Evolutionary conservation across 2,113 vertebrate species (phyloP).

Genomic region (Siphamia tubifer): DNA sequence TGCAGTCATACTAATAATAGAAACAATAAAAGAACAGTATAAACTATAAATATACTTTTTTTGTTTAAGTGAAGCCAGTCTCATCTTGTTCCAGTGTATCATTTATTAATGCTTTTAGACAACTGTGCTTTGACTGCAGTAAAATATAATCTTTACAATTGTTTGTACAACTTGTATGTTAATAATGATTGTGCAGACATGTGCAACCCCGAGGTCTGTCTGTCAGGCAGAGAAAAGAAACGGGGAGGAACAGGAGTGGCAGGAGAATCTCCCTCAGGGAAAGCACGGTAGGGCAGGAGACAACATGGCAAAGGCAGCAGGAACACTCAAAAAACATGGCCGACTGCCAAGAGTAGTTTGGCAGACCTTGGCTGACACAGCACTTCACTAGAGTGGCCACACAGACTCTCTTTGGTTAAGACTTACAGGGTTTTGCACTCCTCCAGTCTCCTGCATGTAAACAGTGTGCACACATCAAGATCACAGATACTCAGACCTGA

Average conservation of each 20-base stretch:
- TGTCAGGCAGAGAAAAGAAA: constrained; percentile 39
- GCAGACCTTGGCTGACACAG: constrained; percentile 58
- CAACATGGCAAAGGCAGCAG: constrained; percentile 59
- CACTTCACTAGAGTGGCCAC: constrained; percentile 48
- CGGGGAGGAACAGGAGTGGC: neutral
- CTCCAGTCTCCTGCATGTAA: constrained; percentile 24
- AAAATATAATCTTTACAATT: neutral
- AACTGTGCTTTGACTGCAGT: neutral
- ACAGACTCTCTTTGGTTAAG: constrained; percentile 44
- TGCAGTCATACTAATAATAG: too few species aligned
- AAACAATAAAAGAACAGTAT: too few species aligned
- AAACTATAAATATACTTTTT: too few species aligned
- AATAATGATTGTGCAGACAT: constrained; percentile 44
- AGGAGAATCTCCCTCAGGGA: constrained; percentile 49
- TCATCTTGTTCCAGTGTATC: too few species aligned
- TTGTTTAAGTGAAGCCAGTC: too few species aligned
- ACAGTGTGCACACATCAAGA: constrained; percentile 19
- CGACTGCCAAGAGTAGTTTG: constrained; percentile 55
- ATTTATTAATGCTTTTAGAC: too few species aligned
- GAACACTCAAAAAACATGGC: constrained; percentile 50
- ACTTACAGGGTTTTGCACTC: constrained; percentile 26
- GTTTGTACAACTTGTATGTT: constrained; percentile 16
- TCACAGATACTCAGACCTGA: constrained; percentile 14
- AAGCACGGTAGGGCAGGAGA: constrained; percentile 59
- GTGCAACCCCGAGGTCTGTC: constrained; percentile 23